Evolutionary conservation across 2,113 vertebrate genomes (phyloP).

Genomic region (Aythya baeri): DNA sequence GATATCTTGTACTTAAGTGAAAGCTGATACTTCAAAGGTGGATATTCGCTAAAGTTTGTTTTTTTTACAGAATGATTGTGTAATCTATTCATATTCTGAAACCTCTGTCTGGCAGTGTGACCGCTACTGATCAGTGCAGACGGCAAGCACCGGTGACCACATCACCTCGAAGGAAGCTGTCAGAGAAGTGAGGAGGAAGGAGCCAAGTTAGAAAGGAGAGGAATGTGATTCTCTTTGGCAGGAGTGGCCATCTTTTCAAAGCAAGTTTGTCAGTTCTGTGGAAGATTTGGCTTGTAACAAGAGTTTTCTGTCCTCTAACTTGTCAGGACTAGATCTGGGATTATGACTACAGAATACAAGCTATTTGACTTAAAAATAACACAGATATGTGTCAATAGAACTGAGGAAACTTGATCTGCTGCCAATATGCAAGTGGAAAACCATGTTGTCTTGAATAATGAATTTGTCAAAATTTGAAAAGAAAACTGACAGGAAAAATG

Average conservation of each 20-base stretch:
- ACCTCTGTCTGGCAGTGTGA: rapidly evolving
- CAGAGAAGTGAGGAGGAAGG: not conserved
- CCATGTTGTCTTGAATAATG: not conserved
- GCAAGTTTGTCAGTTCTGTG: not conserved
- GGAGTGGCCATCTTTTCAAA: not conserved
- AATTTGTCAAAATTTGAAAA: constrained; percentile 8
- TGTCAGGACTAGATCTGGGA: not conserved
- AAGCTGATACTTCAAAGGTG: not conserved
- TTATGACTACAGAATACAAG: not conserved
- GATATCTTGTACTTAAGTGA: not conserved
- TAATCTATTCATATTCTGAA: not conserved
- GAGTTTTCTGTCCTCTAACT: not conserved
- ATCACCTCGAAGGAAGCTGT: not conserved
- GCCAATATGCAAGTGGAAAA: not conserved
- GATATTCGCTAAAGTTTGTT: not conserved
- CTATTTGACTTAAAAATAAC: not conserved
- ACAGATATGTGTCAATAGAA: not conserved
- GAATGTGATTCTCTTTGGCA: not conserved
- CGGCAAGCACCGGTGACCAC: not conserved
- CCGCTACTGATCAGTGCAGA: not conserved
- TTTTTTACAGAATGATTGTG: not conserved
- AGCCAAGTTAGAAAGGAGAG: not conserved
- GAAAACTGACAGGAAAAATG: not conserved
- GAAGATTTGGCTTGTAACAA: not conserved
- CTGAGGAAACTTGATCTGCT: not conserved